Evolutionary conservation across 2,888 invertebrate genomes (phyloP), one percentile per base, ranked within the genome.

Genomic region (Sphecodes monilicornis): DNA sequence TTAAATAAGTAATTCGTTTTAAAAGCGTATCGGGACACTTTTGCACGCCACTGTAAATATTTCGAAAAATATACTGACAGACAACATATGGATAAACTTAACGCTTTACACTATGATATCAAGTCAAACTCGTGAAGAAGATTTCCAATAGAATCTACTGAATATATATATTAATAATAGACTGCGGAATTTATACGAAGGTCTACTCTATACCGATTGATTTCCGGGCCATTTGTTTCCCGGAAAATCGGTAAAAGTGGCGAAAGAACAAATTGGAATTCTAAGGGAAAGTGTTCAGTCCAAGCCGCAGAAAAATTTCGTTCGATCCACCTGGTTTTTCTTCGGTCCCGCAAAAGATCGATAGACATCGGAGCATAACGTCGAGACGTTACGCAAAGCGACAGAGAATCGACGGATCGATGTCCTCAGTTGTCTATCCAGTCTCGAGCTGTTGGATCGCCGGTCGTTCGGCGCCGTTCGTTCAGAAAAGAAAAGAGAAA

Each of bases 361-460:
- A 3, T 18, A 74, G 13, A 74, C 60, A 41, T 18, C 50, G 41
- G 69, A 70, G 50, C 74, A 60, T 81, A 32, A 82, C 69, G 69
- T 26, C 13, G 39, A n/a, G 10, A 11, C 18, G 22, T 82, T 81
- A 73, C 82, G 81, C 82, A 82, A 81, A 71, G 16, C 16, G 43
- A 8, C 3, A 11, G 36, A 50, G 43, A 64, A 64, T 54, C 64
- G 22, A 22, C 16, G 18, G 16, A 69, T 69, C 36, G 54, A 32
- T 70, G 50, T 81, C n/a, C 50, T 36, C 60, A n/a, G 22, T 5
- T 6, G 32, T 66, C 66, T 66, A 66, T 66, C 66, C 66, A 36
- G 66, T 66, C 36, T 36, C 36, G 22, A 36, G 32, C 66, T n/a
- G 66, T 39, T 39, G n/a, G n/a, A 57, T 57, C n/a, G 22, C 8